phyloP scores from a whole-genome alignment of 2,113 vertebrate genomes.

The Irena cyanogastra region DNA sequence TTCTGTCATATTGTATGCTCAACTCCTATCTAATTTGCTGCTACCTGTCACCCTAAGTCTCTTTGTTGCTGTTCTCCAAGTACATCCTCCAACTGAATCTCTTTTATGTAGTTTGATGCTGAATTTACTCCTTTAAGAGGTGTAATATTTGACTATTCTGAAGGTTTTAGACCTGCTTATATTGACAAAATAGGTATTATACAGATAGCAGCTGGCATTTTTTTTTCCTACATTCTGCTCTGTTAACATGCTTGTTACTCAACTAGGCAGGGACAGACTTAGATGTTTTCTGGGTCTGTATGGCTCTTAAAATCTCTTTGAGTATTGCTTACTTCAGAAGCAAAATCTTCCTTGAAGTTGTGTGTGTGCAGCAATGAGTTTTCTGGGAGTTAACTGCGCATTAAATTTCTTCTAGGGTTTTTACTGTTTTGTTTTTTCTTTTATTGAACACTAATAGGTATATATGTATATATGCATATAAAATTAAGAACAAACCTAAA shows the following conservation, averaged over 20 bases:
- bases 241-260: not conserved
- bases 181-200: not conserved
- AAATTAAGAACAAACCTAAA: not conserved
- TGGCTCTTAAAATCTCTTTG: not conserved
- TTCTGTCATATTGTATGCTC: not conserved
- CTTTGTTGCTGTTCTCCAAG: not conserved
- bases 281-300: not conserved
- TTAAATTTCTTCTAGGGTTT: not conserved
- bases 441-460: not conserved
- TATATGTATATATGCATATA: not conserved
- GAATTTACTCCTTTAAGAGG: not conserved
- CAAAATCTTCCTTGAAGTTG: not conserved
- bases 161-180: not conserved
- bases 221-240: not conserved
- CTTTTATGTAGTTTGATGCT: not conserved
- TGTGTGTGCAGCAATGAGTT: not conserved
- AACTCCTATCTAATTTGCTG: not conserved
- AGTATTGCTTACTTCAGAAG: not conserved
- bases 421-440: not conserved
- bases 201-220: not conserved
- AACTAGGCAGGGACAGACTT: not conserved
- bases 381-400: not conserved
- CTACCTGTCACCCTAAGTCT: not conserved
- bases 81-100: not conserved
- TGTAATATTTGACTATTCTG: not conserved